Evolutionary conservation across 2,113 vertebrate species (phyloP), one percentile per base, ranked within the genome.

Genomic region (Ibidorhyncha struthersii): DNA sequence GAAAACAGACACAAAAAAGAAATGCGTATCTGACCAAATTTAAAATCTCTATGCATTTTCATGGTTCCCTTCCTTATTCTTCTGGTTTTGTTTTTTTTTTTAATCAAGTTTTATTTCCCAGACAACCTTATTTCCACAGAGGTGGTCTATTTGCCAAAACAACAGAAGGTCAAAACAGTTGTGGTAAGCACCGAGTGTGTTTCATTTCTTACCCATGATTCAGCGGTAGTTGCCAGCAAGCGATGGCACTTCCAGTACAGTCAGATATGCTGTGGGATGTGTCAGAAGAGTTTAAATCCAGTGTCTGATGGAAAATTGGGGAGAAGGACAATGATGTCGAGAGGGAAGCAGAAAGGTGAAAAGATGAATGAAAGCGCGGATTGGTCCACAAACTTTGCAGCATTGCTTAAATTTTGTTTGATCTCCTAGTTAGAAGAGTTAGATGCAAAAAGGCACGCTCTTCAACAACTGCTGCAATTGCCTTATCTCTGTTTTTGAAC

Each of bases 1-100:
- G 45, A 96, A 90, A 43, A 83, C 58, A 82, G 58, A 76, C 49
- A 76, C 38, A 61, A 71, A 53, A 78, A 38, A 55, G 30, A 72
- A 89, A 17, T 14, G 17, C 52, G 62, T 49, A 86, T 86, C 63
- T 89, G 76, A 92, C 62, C 88, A 90, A 73, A 93, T 93, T 73
- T 70, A 62, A 86, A 78, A 86, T 36, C 47, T 77, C 62, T 43
- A 27, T 41, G 36, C 10, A 0, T 63, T 90, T 59, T 90, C 38
- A 63, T 38, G 6, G 89, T 78, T 83, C 30, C 8, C 18, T 89
- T 72, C 22, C 19, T 73, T 59, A n/a, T 40, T 78, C 12, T 77
- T 94, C 3, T 14, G 19, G 43, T 45, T 45, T 45, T 45, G 6
- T 15, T 2, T 40, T 67, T 86, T 77, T 49, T 18, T 13, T 12